These are phyloP conservation scores for Arge pagana DNA, from an alignment of 2,888 invertebrate genomes.

Conservation along the genomic window DNA sequence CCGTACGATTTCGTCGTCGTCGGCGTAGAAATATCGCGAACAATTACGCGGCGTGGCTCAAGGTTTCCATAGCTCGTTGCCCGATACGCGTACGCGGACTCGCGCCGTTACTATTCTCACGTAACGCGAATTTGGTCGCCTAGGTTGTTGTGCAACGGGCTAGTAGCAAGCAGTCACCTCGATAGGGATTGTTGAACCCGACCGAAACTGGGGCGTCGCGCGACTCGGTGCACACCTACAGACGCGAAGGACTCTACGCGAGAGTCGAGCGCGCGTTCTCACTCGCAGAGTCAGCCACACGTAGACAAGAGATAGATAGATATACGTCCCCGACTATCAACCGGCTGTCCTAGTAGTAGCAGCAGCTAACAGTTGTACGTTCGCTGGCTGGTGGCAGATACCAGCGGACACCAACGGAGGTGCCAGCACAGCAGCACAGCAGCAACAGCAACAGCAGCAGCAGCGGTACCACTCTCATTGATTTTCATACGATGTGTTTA, in stretches of 20 bases:
- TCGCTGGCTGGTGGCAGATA: conserved; percentile 12
- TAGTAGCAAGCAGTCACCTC: conserved; percentile 52
- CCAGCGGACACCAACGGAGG: background rate
- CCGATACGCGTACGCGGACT: too few relatives aligned
- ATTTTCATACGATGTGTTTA: conserved; percentile 30
- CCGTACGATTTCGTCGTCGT: too few relatives aligned
- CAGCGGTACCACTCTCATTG: conserved; percentile 34
- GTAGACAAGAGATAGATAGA: conserved; percentile 2
- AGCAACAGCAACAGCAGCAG: too few relatives aligned
- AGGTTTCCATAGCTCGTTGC: too few relatives aligned
- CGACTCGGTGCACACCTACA: conserved; percentile 41
- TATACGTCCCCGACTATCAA: background rate
- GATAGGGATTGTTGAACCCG: conserved; percentile 58
- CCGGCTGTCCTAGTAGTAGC: conserved; percentile 7
- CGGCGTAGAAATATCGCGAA: too few relatives aligned
- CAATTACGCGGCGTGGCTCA: too few relatives aligned
- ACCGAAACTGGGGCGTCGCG: conserved; percentile 61
- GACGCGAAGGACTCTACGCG: conserved; percentile 22
- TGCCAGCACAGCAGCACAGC: too few relatives aligned
- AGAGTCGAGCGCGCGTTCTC: background rate
- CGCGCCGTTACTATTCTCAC: too few relatives aligned
- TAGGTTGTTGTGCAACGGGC: conserved; percentile 43
- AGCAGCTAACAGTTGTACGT: conserved; percentile 21
- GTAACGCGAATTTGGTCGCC: conserved; percentile 19
- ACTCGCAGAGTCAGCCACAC: too few relatives aligned